Evolutionary conservation across 2,888 invertebrate genomes (phyloP), one percentile per base, ranked within the genome.

Genomic region (Alloplasta piceator): DNA sequence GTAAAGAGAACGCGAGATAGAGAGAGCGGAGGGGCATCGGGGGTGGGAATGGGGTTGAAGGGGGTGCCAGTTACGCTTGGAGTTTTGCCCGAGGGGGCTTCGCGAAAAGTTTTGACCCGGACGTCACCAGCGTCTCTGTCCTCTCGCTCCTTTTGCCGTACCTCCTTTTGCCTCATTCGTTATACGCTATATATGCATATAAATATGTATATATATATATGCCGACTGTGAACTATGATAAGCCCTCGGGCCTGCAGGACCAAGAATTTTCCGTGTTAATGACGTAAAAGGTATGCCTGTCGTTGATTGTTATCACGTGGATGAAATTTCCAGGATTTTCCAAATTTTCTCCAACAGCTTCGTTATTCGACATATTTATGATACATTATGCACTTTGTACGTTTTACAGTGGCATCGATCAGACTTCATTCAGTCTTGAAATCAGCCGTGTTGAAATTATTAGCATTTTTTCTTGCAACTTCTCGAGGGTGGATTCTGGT

Each of bases 91-190:
- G 43, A 36, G 43, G 26, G 41, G 46, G 12, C 43, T 68, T 74
- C 39, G 46, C 66, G 66, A 63, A 71, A 70, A 80, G 75, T 78
- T 75, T 67, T 50, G 58, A 76, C 75, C 63, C 72, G 66, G 64
- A 71, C 75, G 78, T 70, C 80, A 71, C 41, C 43, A 26, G 41
- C 58, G 14, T 63, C 52, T 60, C 48, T 41, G 36, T 63, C 70
- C 14, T 12, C 63, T 70, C 56, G 12, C 14, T 70, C 63, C 48
- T 55, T 39, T 41, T n/a, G 41, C 16, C 43, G 36, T 14, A n/a
- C 16, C 26, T 55, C 48, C 46, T 72, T 61, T 55, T 16, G 5
- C 41, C 68, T 48, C 38, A 5, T 7, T 43, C 43, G 16, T 14
- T 50, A 36, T 64, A 64, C 64, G 50, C 5, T 14, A 14, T 39